Percentiles rank a stretch among this genome's conserved stretches.
Evolutionary conservation across 2,113 vertebrate species (phyloP).

Genomic region (Lasiurus borealis): DNA sequence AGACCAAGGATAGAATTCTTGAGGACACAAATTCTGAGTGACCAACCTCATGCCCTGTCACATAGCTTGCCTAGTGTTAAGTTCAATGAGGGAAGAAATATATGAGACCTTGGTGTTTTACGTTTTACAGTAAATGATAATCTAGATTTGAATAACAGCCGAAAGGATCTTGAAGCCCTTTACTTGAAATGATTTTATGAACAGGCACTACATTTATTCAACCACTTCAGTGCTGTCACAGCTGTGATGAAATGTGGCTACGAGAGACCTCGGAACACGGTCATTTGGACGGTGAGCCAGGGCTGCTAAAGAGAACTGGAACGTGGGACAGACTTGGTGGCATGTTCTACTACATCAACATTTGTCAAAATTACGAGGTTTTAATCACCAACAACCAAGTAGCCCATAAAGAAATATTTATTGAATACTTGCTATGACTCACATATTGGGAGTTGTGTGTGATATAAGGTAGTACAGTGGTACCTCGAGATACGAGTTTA

Average conservation of each 20-base stretch:
- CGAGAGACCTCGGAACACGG: not conserved
- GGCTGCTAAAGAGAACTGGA: not conserved
- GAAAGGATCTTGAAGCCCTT: constrained; percentile 77
- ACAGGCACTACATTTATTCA: constrained; percentile 68
- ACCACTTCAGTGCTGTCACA: constrained; percentile 50
- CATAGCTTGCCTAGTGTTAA: constrained; percentile 40
- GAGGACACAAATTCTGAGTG: constrained; percentile 45
- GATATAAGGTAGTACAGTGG: not conserved
- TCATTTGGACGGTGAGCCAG: constrained; percentile 1
- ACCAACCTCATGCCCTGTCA: constrained; percentile 5
- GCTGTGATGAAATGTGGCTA: not conserved
- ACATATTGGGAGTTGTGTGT: not conserved
- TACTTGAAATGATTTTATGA: constrained; percentile 78
- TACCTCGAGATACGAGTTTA: no score
- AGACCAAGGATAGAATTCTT: constrained; percentile 29
- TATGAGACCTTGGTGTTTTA: constrained; percentile 65
- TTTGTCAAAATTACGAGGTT: constrained; percentile 61
- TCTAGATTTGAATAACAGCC: constrained; percentile 76
- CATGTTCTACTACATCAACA: not conserved
- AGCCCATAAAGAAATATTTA: constrained; percentile 6
- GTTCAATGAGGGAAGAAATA: constrained; percentile 63
- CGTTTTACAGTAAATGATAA: constrained; percentile 75
- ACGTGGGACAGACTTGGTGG: not conserved
- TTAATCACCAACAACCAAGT: constrained; percentile 15
- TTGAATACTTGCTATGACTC: not conserved